Base-by-base conservation (phyloP, 2,888 invertebrate genomes). In the Meganola albula region DNA sequence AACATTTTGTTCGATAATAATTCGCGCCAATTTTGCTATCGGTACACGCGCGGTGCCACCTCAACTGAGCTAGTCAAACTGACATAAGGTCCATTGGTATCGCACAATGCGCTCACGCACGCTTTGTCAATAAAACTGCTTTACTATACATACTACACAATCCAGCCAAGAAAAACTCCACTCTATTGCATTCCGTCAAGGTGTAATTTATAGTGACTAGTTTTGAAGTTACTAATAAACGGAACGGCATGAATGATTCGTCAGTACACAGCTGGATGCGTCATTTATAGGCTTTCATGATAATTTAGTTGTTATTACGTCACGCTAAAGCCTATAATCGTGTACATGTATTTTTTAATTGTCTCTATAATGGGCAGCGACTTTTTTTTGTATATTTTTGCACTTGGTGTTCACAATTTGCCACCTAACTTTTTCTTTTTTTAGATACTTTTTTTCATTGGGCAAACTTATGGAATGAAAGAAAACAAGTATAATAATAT, bases 41-140 rank as follows among this genome's bases (percentile, higher is more conserved):
- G 27, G 44, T 35, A 39, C 37, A 35, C 31, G 50, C 76, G 64
- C 63, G 53, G 55, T 34, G 39, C 40, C 34, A 32, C 46, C 10
- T 18, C 53, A 37, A 36, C 39, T 52, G 54, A 51, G 49, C 51
- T 44, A 72, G 64, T 69, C 65, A 68, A 48, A 78, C 79, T 78
- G 68, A 58, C 58, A 61, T 62, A 62, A 62, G 57, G 57, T n/a
- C n/a, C 8, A n/a, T 57, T 67, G 62, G 71, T 70, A 67, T 63
- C 65, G 58, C 69, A 72, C 65, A 73, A 74, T 78, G 80, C 80
- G 74, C 69, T 45, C 40, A 67, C 80, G 79, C 79, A 63, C 39
- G 53, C 53, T 64, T 68, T 72, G 69, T 70, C 72, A 70, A 69
- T 68, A 63, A 60, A 59, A 47, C 52, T 53, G 51, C n/a, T n/a